A percentile compares a stretch with the other conserved stretches of the same genome.
These are phyloP conservation scores for Crossocerus cetratus DNA, from an alignment of 2,888 invertebrate genomes.

Conservation along the genomic window DNA sequence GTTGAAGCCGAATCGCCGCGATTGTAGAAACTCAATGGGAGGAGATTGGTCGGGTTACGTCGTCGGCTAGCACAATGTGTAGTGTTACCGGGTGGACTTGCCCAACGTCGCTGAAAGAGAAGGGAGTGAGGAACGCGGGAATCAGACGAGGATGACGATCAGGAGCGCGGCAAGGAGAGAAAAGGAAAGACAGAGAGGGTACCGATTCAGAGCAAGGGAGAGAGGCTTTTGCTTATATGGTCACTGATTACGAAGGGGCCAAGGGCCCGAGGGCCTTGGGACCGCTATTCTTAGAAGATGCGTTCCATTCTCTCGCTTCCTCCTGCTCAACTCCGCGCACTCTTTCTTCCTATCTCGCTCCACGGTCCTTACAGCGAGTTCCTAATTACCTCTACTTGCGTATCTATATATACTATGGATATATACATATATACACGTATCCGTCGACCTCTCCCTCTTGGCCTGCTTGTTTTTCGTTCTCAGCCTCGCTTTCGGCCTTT, in stretches of 20 bases:
- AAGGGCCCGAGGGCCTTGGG: constrained; percentile 65
- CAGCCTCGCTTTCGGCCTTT: constrained; percentile 26
- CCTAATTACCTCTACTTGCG: constrained; percentile 51
- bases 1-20: neutral
- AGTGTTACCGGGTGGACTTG: constrained; percentile 44
- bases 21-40: constrained; percentile 35
- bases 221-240: constrained; percentile 57
- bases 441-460: neutral
- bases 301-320: constrained; percentile 36
- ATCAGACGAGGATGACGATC: neutral
- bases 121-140: constrained; percentile 12
- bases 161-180: constrained; percentile 9
- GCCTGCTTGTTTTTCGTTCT: constrained; percentile 8
- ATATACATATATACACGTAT: neutral
- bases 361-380: constrained; percentile 44
- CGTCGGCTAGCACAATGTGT: constrained; percentile 19
- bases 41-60: constrained; percentile 23
- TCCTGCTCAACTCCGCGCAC: constrained; percentile 38
- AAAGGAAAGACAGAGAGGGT: constrained; percentile 35
- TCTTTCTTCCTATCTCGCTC: constrained; percentile 37
- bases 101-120: constrained; percentile 38
- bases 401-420: constrained; percentile 2
- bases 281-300: constrained; percentile 70
- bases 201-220: constrained; percentile 32
- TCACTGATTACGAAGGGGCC: constrained; percentile 59